A percentile compares a stretch with the other conserved stretches of the same genome.
Conservation (phyloP, 2,797 vertebrate genomes). For the Fistularia tabacaria region DNA sequence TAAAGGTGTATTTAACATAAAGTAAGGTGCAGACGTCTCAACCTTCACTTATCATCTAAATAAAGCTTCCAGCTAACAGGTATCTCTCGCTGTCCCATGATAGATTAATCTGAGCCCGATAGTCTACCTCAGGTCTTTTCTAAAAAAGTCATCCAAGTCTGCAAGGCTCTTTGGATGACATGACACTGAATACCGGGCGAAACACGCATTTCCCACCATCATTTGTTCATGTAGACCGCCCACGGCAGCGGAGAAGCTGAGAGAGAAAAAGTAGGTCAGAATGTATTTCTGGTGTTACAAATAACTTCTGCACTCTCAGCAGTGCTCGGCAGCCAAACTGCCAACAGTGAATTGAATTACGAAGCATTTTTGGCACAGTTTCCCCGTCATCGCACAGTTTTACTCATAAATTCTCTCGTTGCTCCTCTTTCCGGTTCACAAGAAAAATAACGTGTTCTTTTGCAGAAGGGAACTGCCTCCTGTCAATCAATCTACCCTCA, state of each 20-base stretch:
- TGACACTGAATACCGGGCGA: background rate
- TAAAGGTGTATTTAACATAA: background rate
- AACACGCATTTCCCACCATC: background rate
- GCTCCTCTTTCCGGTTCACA: slow-evolving; percentile 1
- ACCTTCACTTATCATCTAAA: too few species aligned
- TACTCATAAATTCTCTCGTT: slow-evolving; percentile 14
- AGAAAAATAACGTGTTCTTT: background rate
- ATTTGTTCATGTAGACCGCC: background rate
- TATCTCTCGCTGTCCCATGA: too few species aligned
- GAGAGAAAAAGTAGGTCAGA: slow-evolving; percentile 50
- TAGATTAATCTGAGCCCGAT: too few species aligned
- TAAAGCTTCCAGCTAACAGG: too few species aligned
- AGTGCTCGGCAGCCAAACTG: slow-evolving; percentile 35
- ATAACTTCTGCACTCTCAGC: slow-evolving; percentile 66
- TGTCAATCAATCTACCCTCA: slow-evolving; percentile 10
- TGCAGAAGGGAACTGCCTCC: slow-evolving; percentile 3
- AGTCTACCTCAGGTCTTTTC: too few species aligned
- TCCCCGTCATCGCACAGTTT: slow-evolving; percentile 21
- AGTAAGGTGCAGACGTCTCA: too few species aligned
- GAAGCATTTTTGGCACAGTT: slow-evolving; percentile 18
- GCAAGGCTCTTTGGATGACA: too few species aligned
- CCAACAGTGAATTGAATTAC: slow-evolving; percentile 59
- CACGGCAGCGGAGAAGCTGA: slow-evolving; percentile 24
- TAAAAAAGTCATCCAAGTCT: too few species aligned
- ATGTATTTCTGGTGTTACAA: slow-evolving; percentile 52